Base-by-base conservation (phyloP, 2,797 vertebrate species). In the Pterois miles region DNA sequence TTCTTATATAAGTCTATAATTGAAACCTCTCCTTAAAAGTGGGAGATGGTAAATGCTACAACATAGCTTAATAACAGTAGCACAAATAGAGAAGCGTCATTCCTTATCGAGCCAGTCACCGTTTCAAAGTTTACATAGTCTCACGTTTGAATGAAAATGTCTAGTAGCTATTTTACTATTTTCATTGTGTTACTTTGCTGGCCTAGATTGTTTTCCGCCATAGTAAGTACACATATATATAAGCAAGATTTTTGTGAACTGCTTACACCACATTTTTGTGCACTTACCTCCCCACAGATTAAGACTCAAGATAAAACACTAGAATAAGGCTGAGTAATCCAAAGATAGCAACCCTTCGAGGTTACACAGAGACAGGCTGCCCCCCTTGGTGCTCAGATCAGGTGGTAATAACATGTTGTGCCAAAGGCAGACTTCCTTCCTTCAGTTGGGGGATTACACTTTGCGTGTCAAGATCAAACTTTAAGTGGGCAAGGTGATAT, bases 381-480 rank as follows among this genome's bases (percentile, higher is more conserved):
- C 52, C 25, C 43, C 43, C 22, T 70, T 31, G 38, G 53, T 33
- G 58, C 62, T 80, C 53, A 25, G 60, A 80, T 82, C 67, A 71
- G 65, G 80, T 67, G 58, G 67, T 83, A 81, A 85, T 70, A 86
- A 80, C 65, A 70, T 16, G 27, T 54, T 82, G 63, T 27, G 74
- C 80, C 70, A 25, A 6, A 52, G 81, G 86, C 84, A 33, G 50
- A 63, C 9, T 70, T 18, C 33, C 58, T 27, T 50, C 54, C 63
- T 31, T 67, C 62, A 48, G 72, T 23, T 4, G 14, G 46, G 60
- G 65, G 77, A 74, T 83, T 78, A 84, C 68, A 63, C 38, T 46
- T 78, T n/a, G 25, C 58, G 53, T 56, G 78, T 76, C 65, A 79
- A 84, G 77, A 82, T 87, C 77, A 79, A 72, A 81, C 50, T 76